phyloP scores from a whole-genome alignment of 2,888 invertebrate species.

The Disparrhopalites patrizii region DNA sequence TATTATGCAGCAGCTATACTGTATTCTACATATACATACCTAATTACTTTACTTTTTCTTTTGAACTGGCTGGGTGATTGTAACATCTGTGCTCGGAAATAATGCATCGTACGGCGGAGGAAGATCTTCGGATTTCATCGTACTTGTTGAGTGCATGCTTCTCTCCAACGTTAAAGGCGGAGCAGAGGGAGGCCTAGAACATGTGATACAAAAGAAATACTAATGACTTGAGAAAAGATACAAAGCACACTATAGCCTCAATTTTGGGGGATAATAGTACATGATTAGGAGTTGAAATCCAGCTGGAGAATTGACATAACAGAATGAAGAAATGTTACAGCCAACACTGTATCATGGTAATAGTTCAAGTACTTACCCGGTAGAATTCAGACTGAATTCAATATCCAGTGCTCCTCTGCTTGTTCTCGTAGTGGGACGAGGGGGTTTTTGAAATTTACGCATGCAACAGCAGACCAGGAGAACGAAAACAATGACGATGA shows the following conservation, averaged over 20 bases:
- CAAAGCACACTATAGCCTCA: too few species aligned
- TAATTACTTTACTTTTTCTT: conserved; percentile 23
- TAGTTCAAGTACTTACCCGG: conserved; percentile 5
- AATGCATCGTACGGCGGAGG: conserved; percentile 44
- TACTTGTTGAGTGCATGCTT: conserved; percentile 27
- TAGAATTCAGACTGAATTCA: conserved; percentile 11
- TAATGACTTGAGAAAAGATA: background rate
- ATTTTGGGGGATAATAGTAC: too few species aligned
- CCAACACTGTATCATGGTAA: background rate
- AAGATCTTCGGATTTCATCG: conserved; percentile 34
- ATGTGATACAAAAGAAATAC: too few species aligned
- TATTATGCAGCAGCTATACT: too few species aligned
- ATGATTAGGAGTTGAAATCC: too few species aligned
- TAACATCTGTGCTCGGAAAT: conserved; percentile 30
- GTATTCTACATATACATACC: background rate
- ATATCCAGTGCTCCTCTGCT: conserved; percentile 14
- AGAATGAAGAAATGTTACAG: background rate
- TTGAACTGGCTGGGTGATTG: conserved; percentile 18
- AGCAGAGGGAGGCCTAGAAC: conserved; percentile 31
- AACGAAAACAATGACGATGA: conserved; percentile 42
- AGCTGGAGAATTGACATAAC: too few species aligned
- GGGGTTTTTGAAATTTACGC: conserved; percentile 37
- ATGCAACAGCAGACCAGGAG: conserved; percentile 44
- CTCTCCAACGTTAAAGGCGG: conserved; percentile 30
- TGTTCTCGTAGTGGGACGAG: conserved; percentile 25